Conservation (phyloP, 2,888 invertebrate species). For the Cabera pusaria region DNA sequence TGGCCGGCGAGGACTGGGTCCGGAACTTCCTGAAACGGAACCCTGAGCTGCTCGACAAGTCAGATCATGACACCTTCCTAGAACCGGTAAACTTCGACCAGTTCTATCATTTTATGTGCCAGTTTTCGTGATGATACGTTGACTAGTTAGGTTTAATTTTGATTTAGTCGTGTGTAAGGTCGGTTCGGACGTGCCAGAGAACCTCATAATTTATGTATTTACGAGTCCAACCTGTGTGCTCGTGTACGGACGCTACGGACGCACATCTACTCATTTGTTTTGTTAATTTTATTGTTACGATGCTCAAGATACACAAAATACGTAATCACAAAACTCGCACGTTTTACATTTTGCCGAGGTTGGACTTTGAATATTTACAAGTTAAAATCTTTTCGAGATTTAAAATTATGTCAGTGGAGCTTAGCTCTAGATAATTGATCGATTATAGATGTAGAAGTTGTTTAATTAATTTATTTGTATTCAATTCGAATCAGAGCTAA, state of each 20-base stretch:
- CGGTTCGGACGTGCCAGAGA: conserved; percentile 51
- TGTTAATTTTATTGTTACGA: conserved; percentile 27
- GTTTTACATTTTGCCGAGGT: conserved; percentile 14
- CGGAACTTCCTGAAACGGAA: conserved; percentile 76
- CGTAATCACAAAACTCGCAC: conserved; percentile 24
- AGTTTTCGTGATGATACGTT: conserved; percentile 66
- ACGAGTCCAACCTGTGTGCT: conserved; percentile 43
- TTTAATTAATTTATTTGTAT: conserved; percentile 3
- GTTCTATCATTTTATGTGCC: conserved; percentile 80
- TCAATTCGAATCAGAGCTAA: background rate
- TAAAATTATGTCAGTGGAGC: conserved; percentile 11
- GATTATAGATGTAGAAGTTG: background rate
- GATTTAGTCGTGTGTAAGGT: conserved; percentile 47
- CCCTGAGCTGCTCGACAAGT: conserved; percentile 66
- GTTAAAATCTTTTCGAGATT: conserved; percentile 14
- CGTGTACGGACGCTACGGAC: conserved; percentile 15
- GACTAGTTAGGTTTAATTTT: conserved; percentile 34
- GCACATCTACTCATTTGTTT: conserved; percentile 37
- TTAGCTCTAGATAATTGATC: conserved; percentile 6
- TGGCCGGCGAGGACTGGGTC: conserved; percentile 81
- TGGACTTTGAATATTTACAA: conserved; percentile 18
- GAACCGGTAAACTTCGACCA: conserved; percentile 79
- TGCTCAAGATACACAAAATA: conserved; percentile 35
- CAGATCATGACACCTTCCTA: conserved; percentile 63
- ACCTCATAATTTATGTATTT: conserved; percentile 48